Evolutionary conservation across 92 coral and sea anemone species (phyloP).

Genomic region (Heliopora coerulea): DNA sequence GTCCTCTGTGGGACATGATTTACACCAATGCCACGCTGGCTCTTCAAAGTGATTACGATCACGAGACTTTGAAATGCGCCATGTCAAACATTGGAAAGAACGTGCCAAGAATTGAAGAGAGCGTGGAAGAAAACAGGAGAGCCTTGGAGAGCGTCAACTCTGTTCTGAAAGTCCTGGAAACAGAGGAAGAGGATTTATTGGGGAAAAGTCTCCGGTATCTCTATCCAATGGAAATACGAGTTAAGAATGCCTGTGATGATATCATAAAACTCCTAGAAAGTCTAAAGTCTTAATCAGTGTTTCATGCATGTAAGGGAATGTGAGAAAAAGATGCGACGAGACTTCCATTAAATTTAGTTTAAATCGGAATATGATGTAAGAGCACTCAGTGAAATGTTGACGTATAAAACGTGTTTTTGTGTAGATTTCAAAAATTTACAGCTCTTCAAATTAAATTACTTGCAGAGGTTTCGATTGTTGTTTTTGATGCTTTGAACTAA

Average conservation of each 20-base stretch:
- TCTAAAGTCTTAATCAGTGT: no score
- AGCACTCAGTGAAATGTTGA: no score
- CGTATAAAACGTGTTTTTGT: no score
- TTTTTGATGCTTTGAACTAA: no score
- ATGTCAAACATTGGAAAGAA: background rate
- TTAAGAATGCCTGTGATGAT: slow-evolving; percentile 1
- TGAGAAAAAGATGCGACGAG: no score
- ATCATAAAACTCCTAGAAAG: background rate
- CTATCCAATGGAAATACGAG: background rate
- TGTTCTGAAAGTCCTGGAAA: slow-evolving; percentile 14
- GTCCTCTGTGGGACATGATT: slow-evolving; percentile 31
- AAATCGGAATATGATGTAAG: no score
- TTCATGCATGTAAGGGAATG: no score
- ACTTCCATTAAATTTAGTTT: no score
- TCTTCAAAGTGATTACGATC: slow-evolving; percentile 12
- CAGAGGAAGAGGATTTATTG: background rate
- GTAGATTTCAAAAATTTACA: no score
- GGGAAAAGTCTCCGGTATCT: background rate
- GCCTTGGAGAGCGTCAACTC: slow-evolving; percentile 5
- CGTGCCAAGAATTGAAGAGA: slow-evolving; percentile 15
- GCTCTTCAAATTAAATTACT: no score
- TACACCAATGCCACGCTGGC: slow-evolving; percentile 6
- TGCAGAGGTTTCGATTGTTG: no score
- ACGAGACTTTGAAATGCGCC: slow-evolving; percentile 11
- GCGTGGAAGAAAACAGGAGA: slow-evolving; percentile 10